Evolutionary conservation across 2,113 vertebrate genomes (phyloP).

Genomic region (Laticauda laticaudata): DNA sequence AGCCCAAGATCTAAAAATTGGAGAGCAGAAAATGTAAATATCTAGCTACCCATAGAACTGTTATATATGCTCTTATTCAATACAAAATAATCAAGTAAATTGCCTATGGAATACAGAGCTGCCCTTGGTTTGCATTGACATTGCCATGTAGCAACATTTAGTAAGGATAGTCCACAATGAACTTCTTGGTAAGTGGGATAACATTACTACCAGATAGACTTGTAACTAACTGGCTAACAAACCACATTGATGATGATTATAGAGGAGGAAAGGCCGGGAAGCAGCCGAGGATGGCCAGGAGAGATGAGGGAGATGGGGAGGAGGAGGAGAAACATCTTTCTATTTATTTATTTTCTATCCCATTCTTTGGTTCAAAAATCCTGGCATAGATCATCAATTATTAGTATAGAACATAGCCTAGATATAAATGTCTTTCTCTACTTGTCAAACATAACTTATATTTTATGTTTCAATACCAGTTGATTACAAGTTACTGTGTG

Average conservation of each 20-base stretch:
- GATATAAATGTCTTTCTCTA: neutral
- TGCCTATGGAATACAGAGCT: neutral
- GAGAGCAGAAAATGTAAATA: neutral
- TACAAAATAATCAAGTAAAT: neutral
- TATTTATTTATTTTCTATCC: neutral
- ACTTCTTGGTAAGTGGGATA: too few relatives aligned
- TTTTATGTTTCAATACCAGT: neutral
- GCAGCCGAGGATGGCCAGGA: too few relatives aligned
- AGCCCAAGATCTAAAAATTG: neutral
- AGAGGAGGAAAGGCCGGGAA: too few relatives aligned
- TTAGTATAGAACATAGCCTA: neutral
- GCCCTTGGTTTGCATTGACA: neutral
- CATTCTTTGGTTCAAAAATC: too few relatives aligned
- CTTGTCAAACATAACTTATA: neutral
- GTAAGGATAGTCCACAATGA: too few relatives aligned
- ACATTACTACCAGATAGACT: too few relatives aligned
- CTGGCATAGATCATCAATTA: too few relatives aligned
- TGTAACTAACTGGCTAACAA: too few relatives aligned
- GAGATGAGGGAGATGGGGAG: too few relatives aligned
- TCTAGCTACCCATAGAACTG: neutral
- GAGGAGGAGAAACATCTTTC: neutral
- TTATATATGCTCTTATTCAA: neutral
- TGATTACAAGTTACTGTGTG: neutral
- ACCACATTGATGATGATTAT: too few relatives aligned
- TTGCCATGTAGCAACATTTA: neutral